phyloP scores from a whole-genome alignment of 1,140 invertebrate species.

The Cydia splendana region DNA sequence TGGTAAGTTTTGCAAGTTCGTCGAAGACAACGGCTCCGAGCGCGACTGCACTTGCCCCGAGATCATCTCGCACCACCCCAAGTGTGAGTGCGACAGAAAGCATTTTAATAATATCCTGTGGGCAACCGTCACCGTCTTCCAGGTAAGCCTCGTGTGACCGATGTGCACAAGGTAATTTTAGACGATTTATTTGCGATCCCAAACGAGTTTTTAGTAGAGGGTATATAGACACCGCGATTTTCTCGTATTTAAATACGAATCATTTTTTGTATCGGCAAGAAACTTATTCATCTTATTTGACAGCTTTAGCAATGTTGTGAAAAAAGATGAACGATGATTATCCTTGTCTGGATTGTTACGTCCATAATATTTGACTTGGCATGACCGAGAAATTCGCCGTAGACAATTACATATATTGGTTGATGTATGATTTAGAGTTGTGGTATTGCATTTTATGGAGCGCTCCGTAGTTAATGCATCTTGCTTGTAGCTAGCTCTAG shows the following conservation, averaged over 20 bases:
- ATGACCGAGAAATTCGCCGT: constrained; percentile 65
- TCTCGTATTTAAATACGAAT: constrained; percentile 61
- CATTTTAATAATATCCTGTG: constrained; percentile 98
- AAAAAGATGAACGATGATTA: constrained; percentile 45
- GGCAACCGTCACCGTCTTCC: constrained; percentile 97
- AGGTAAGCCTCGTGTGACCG: constrained; percentile 86
- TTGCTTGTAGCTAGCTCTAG: constrained; percentile 66
- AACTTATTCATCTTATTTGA: constrained; percentile 46
- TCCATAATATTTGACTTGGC: constrained; percentile 41
- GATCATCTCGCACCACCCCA: constrained; percentile 90
- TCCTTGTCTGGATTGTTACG: background rate
- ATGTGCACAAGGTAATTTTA: constrained; percentile 62
- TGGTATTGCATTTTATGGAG: constrained; percentile 57
- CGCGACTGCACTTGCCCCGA: constrained; percentile 95
- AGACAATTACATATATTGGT: constrained; percentile 39
- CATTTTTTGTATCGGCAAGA: constrained; percentile 31
- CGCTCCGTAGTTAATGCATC: constrained; percentile 73
- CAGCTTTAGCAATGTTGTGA: constrained; percentile 41
- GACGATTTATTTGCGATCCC: constrained; percentile 76
- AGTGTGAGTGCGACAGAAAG: constrained; percentile 97
- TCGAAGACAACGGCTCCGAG: constrained; percentile 91
- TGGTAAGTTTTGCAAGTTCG: constrained; percentile 99
- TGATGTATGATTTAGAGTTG: constrained; percentile 46
- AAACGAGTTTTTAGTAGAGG: constrained; percentile 63
- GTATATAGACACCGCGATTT: constrained; percentile 62